Percentiles rank a stretch among this genome's conserved stretches.
Conservation (phyloP, 2,888 invertebrate species). For the Macrostomum cliftonense region DNA sequence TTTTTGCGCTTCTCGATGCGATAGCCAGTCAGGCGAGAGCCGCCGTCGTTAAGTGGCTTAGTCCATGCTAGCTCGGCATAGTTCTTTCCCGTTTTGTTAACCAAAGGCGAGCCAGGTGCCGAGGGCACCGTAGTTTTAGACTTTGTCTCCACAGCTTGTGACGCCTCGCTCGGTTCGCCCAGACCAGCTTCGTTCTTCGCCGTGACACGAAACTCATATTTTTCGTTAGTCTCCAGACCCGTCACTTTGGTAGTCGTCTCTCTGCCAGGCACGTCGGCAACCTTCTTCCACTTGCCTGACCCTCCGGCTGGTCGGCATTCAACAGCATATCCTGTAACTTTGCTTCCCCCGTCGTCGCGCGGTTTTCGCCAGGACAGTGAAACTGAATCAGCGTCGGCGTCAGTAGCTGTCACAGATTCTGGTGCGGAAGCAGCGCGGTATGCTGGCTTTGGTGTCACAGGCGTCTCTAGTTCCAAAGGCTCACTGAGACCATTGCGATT, state of each 20-base stretch:
- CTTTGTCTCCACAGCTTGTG: conserved; percentile 62
- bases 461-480: conserved; percentile 65
- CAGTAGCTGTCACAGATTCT: conserved; percentile 67
- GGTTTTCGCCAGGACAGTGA: conserved; percentile 80
- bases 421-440: conserved; percentile 44
- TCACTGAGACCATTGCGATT: conserved; percentile 91
- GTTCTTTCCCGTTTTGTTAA: conserved; percentile 65
- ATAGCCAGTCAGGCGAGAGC: conserved; percentile 61
- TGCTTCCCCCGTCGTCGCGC: conserved; percentile 74
- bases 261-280: conserved; percentile 66
- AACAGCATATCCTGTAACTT: conserved; percentile 77
- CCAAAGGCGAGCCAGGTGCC: conserved; percentile 66
- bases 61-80: conserved; percentile 87
- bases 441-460: conserved; percentile 58
- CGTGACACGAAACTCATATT: conserved; percentile 71
- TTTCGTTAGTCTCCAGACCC: conserved; percentile 55
- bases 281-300: conserved; percentile 48
- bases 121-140: conserved; percentile 58
- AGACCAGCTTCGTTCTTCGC: conserved; percentile 95
- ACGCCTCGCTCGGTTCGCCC: conserved; percentile 71
- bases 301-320: conserved; percentile 49
- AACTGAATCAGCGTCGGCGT: conserved; percentile 66
- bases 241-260: conserved; percentile 44
- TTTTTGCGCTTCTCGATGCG: conserved; percentile 13
- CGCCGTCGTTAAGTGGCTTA: conserved; percentile 69